Evolutionary conservation across 1,140 invertebrate genomes (phyloP).

Genomic region (Idris sp.): DNA sequence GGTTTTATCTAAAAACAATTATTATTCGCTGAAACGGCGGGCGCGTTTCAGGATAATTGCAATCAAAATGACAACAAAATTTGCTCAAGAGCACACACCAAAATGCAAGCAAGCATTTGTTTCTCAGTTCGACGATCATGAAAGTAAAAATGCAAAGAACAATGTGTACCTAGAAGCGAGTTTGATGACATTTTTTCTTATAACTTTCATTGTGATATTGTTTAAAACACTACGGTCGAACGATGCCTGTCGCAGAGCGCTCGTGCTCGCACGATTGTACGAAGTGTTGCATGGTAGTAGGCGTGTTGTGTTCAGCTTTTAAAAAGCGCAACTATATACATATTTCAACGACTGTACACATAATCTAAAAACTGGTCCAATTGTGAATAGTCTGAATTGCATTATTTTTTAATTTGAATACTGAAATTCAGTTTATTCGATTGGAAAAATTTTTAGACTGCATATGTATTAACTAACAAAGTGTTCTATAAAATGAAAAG

Average conservation of each 20-base stretch:
- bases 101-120: too few species aligned
- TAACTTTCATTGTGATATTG: slow-evolving; percentile 49
- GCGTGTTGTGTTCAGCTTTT: slow-evolving; percentile 40
- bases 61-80: slow-evolving; percentile 28
- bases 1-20: slow-evolving; percentile 84
- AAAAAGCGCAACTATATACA: slow-evolving; percentile 15
- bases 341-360: slow-evolving; percentile 21
- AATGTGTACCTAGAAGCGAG: slow-evolving; percentile 25
- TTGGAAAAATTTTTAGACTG: too few species aligned
- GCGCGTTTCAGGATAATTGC: not conserved
- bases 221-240: slow-evolving; percentile 11
- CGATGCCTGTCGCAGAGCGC: slow-evolving; percentile 20
- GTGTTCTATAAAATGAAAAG: slow-evolving; percentile 38
- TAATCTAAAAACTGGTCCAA: too few species aligned
- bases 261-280: slow-evolving; percentile 26
- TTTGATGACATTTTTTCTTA: slow-evolving; percentile 32
- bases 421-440: too few species aligned
- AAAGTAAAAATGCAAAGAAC: slow-evolving; percentile 50
- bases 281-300: slow-evolving; percentile 33
- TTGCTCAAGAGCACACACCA: slow-evolving; percentile 32
- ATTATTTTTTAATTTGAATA: too few species aligned
- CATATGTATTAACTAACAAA: slow-evolving; percentile 26
- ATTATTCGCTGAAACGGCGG: too few species aligned
- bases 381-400: too few species aligned
- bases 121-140: slow-evolving; percentile 39